A percentile compares a stretch with the other conserved stretches of the same genome.
These are phyloP conservation scores for Otocyon megalotis DNA, from an alignment of 2,113 vertebrate species.

Conservation along the genomic window DNA sequence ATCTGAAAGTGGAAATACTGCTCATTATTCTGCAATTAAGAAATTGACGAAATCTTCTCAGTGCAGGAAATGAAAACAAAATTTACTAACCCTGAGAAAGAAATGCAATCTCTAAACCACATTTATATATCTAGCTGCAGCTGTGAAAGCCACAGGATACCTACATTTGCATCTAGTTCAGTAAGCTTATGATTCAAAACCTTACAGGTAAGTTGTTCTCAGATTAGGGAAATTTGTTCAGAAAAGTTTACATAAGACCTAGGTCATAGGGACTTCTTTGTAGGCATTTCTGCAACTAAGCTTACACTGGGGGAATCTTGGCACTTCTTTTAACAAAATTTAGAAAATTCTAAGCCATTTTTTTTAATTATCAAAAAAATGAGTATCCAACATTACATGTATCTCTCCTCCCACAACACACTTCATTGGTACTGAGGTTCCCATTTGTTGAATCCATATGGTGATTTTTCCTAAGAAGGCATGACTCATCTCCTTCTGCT, in stretches of 20 bases:
- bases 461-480: neutral
- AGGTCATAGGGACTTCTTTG: neutral
- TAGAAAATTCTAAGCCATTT: neutral
- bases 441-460: neutral
- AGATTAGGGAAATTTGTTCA: slow-evolving; percentile 8
- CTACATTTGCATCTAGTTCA: slow-evolving; percentile 83
- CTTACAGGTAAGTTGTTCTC: slow-evolving; percentile 77
- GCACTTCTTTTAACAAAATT: neutral
- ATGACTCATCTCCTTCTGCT: fast-evolving
- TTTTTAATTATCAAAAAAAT: neutral
- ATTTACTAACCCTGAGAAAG: slow-evolving; percentile 74
- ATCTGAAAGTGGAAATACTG: slow-evolving; percentile 61
- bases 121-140: slow-evolving; percentile 83
- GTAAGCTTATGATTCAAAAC: slow-evolving; percentile 73
- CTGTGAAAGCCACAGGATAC: slow-evolving; percentile 81
- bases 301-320: neutral
- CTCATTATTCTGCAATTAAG: slow-evolving; percentile 75
- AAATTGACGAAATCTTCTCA: slow-evolving; percentile 61
- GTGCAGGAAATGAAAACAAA: slow-evolving; percentile 75
- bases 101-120: slow-evolving; percentile 74
- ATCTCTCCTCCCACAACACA: neutral
- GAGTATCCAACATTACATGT: neutral
- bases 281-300: neutral
- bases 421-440: neutral
- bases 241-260: slow-evolving; percentile 21